Evolutionary conservation across 2,888 invertebrate species (phyloP).

Genomic region (Parasteatoda lunata): DNA sequence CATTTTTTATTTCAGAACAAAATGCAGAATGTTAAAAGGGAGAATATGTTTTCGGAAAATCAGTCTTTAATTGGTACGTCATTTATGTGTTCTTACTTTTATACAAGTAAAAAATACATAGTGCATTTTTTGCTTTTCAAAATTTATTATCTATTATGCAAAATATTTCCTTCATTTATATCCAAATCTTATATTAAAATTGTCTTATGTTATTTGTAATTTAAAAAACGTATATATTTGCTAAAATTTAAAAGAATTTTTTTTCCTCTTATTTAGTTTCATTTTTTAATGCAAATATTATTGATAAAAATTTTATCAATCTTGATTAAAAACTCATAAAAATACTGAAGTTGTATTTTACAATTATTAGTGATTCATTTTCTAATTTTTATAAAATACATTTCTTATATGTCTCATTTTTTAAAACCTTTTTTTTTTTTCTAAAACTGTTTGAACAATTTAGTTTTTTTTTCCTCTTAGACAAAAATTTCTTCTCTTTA

Average conservation of each 20-base stretch:
- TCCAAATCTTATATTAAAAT: too few relatives aligned
- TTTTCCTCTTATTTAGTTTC: too few relatives aligned
- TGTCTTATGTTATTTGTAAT: too few relatives aligned
- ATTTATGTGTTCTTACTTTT: background rate
- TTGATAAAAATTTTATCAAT: too few relatives aligned
- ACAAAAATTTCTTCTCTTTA: background rate
- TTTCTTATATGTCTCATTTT: background rate
- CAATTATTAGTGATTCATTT: background rate
- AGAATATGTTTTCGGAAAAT: background rate
- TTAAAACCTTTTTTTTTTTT: background rate
- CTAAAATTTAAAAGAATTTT: too few relatives aligned
- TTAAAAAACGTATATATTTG: too few relatives aligned
- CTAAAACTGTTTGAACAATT: background rate
- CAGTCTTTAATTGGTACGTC: slow-evolving; percentile 5
- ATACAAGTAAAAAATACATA: background rate
- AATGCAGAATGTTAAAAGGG: background rate
- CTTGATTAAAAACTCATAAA: too few relatives aligned
- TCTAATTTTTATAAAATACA: background rate
- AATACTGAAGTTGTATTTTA: too few relatives aligned
- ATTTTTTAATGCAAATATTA: too few relatives aligned
- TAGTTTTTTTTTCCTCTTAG: background rate
- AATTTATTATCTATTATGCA: too few relatives aligned
- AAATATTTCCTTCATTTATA: too few relatives aligned
- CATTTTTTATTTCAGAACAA: background rate
- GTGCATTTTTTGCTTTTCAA: background rate